phyloP scores from a whole-genome alignment of 1,140 invertebrate genomes.

The Elymnias hypermnestra region DNA sequence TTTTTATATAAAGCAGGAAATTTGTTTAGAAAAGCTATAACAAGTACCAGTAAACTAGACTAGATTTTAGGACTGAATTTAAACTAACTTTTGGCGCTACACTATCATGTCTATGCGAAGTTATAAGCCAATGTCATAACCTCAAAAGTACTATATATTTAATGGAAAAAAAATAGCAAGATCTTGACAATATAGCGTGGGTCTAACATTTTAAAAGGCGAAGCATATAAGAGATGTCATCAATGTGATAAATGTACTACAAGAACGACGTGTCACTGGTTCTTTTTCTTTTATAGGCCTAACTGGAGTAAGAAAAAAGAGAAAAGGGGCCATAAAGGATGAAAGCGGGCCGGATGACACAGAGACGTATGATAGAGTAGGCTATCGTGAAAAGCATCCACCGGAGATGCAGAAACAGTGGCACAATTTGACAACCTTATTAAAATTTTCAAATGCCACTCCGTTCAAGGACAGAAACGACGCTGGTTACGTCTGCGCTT shows the following conservation, averaged over 20 bases:
- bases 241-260: neutral
- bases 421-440: conserved; percentile 56
- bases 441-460: conserved; percentile 59
- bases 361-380: conserved; percentile 29
- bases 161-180: no score
- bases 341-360: conserved; percentile 31
- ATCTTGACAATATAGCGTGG: no score
- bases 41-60: no score
- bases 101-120: no score
- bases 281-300: conserved; percentile 73
- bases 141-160: no score
- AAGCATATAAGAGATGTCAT: no score
- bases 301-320: conserved; percentile 49
- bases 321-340: conserved; percentile 44
- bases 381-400: conserved; percentile 46
- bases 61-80: no score
- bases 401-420: conserved; percentile 67
- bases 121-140: no score
- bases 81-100: no score
- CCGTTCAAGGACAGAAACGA: conserved; percentile 67
- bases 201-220: no score
- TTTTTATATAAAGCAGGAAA: no score
- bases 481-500: conserved; percentile 60
- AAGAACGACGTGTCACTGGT: conserved; percentile 50
- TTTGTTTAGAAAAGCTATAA: no score